Evolutionary conservation across 2,888 invertebrate species (phyloP).

Genomic region (Zele albiditarsus): DNA sequence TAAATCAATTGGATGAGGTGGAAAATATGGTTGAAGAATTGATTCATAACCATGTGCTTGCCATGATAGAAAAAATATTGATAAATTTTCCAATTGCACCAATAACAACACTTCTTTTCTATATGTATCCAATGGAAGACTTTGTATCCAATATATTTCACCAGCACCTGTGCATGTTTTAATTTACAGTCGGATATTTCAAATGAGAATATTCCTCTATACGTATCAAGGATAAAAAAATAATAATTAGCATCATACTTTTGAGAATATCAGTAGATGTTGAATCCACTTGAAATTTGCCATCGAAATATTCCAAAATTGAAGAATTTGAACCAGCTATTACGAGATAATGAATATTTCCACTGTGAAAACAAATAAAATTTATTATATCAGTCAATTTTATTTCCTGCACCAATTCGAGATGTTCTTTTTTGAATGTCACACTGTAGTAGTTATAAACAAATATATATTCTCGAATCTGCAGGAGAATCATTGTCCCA

Average conservation of each 20-base stretch:
- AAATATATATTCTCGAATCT: conserved; percentile 47
- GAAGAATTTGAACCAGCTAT: conserved; percentile 56
- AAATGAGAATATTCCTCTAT: not conserved
- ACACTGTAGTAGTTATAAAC: conserved; percentile 57
- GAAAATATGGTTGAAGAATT: conserved; percentile 49
- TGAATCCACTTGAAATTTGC: conserved; percentile 53
- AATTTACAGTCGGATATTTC: not conserved
- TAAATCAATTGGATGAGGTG: conserved; percentile 55
- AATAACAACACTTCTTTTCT: conserved; percentile 73
- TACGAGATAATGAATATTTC: conserved; percentile 59
- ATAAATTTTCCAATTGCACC: conserved; percentile 65
- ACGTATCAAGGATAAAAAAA: not conserved
- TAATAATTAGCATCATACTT: conserved; percentile 1
- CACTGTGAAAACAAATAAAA: conserved; percentile 63
- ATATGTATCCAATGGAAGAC: conserved; percentile 69
- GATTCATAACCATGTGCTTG: conserved; percentile 54
- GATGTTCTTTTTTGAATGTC: conserved; percentile 43
- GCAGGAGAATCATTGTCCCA: conserved; percentile 48
- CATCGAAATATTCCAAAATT: conserved; percentile 55
- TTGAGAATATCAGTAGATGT: conserved; percentile 49
- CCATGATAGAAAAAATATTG: conserved; percentile 59
- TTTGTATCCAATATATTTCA: conserved; percentile 55
- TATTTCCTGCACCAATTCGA: conserved; percentile 52
- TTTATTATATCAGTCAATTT: conserved; percentile 54
- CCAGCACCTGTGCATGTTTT: conserved; percentile 51